Evolutionary conservation across 2,888 invertebrate species (phyloP), one percentile per base, ranked within the genome.

Genomic region (Diloba caeruleocephala): DNA sequence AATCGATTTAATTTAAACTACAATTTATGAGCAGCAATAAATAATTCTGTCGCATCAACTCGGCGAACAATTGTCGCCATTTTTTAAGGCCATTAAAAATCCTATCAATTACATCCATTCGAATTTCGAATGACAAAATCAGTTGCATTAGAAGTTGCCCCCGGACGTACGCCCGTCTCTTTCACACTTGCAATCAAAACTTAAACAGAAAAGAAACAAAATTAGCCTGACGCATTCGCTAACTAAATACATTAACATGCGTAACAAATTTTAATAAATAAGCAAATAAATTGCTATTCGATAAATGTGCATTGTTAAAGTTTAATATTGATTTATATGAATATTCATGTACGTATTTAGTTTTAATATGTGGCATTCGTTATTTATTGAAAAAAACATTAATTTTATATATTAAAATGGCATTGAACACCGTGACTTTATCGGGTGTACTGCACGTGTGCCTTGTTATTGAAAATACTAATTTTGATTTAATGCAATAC

Each of bases 211-310:
- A 69, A 79, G 81, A 77, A 81, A 83, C 63, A 75, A 80, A 81
- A 82, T 77, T 79, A 76, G 71, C 69, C 46, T 61, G 76, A 78
- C 53, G 71, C 76, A 69, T 78, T 68, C 68, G 76, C 73, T 77
- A 80, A 81, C 81, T 76, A 83, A 85, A 83, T 77, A 76, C 80
- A 82, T 82, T 83, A 85, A 81, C 84, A 82, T 78, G 89, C 89
- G 87, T 88, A 86, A 90, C 92, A 89, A 92, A 92, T 92, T 92
- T 89, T 85, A 89, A 90, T 90, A 91, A 92, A 92, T 90, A 90
- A 88, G 87, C 89, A 89, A 90, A 90, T 92, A 92, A 90, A 92
- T 92, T 89, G 90, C 83, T 80, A 83, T 81, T 78, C 90, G 85
- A 91, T 92, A 92, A 87, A 90, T 85, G 85, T 71, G 74, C 77